Conservation (phyloP, 2,888 invertebrate species). For the Lasioglossum villosulum region DNA sequence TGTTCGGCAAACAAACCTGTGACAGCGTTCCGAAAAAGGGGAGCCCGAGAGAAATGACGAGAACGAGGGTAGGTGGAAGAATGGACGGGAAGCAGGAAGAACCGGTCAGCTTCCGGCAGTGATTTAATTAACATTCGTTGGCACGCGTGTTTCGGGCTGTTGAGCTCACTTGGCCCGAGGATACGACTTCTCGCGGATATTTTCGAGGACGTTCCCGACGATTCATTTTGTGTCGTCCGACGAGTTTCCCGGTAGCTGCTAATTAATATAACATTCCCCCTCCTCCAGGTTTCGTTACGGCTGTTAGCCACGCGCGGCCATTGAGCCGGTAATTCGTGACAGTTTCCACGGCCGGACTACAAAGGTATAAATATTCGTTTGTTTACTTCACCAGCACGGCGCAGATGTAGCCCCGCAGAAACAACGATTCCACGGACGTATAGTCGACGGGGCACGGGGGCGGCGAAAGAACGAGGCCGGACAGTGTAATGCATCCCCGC, state of each 20-base stretch:
- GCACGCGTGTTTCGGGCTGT: constrained; percentile 58
- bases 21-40: constrained; percentile 9
- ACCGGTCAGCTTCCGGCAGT: constrained; percentile 52
- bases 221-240: constrained; percentile 52
- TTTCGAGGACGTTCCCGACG: constrained; percentile 60
- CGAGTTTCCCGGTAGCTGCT: constrained; percentile 3
- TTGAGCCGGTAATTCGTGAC: constrained; percentile 45
- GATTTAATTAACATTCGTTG: constrained; percentile 74
- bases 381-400: constrained; percentile 19
- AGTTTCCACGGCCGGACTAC: constrained; percentile 24
- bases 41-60: not conserved
- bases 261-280: not conserved
- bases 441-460: not conserved
- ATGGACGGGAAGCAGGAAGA: constrained; percentile 15
- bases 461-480: not conserved
- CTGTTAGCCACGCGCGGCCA: constrained; percentile 4
- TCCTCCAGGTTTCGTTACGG: not conserved
- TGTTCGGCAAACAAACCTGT: constrained; percentile 6
- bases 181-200: constrained; percentile 61
- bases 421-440: not conserved
- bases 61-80: not conserved
- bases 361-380: constrained; percentile 46
- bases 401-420: constrained; percentile 15
- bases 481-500: constrained; percentile 2
- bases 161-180: constrained; percentile 19